phyloP scores from a whole-genome alignment of 1,140 invertebrate genomes.

The Rhopalosiphum maidis region DNA sequence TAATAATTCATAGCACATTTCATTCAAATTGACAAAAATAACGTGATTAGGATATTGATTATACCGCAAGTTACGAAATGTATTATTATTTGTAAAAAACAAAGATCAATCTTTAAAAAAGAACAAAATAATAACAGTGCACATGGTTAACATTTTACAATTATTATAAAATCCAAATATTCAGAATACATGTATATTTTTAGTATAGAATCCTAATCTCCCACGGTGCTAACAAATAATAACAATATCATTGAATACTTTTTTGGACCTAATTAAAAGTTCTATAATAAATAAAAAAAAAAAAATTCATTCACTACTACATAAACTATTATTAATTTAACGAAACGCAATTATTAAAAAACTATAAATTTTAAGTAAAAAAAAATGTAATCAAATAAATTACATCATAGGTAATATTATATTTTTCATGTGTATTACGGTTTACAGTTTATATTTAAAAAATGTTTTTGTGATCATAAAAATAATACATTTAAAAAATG shows the following conservation, averaged over 20 bases:
- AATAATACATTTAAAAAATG: not conserved
- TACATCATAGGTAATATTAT: not conserved
- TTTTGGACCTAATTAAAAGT: not conserved
- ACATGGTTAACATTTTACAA: not conserved
- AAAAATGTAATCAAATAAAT: not conserved
- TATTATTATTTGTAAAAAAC: not conserved
- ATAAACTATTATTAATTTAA: not conserved
- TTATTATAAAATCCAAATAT: not conserved
- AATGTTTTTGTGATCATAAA: not conserved
- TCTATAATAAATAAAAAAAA: not conserved
- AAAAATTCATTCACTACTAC: not conserved
- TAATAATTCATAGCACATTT: not conserved
- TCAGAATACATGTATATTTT: too few species aligned
- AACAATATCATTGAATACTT: not conserved
- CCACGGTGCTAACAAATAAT: not conserved
- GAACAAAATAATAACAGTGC: too few species aligned
- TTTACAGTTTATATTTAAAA: not conserved
- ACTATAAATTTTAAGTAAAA: not conserved
- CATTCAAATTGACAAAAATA: not conserved
- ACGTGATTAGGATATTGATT: not conserved
- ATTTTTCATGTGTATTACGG: not conserved
- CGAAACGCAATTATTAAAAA: not conserved
- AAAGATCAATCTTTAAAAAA: not conserved
- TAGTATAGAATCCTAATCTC: too few species aligned
- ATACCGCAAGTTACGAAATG: not conserved